A percentile compares a stretch with the other conserved stretches of the same genome.
These are phyloP conservation scores for Eolophus roseicapilla DNA, from an alignment of 2,113 vertebrate genomes.

Conservation along the genomic window DNA sequence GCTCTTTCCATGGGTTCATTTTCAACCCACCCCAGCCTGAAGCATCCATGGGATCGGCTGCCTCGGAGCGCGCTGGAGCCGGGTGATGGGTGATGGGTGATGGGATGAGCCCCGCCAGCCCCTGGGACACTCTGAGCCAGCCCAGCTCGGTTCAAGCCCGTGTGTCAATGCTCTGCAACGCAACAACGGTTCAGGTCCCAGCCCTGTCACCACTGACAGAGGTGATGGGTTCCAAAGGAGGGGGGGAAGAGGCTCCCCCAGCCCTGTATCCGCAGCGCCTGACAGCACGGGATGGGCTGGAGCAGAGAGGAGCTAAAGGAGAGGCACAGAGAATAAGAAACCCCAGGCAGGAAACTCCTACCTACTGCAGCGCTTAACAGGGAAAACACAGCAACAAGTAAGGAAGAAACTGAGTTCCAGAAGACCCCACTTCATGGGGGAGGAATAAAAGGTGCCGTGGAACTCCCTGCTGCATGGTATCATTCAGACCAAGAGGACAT, in stretches of 20 bases:
- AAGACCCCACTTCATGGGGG: fast-evolving
- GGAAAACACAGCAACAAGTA: fast-evolving
- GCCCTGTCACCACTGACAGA: neutral
- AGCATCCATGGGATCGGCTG: fast-evolving
- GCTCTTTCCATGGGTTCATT: fast-evolving
- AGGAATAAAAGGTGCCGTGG: neutral
- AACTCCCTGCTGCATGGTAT: neutral
- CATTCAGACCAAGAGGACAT: neutral
- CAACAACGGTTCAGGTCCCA: neutral
- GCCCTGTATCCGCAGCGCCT: fast-evolving
- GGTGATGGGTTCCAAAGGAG: neutral
- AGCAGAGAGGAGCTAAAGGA: neutral
- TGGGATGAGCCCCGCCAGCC: neutral
- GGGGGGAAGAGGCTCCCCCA: neutral
- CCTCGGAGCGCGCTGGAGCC: neutral
- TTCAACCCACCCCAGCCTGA: neutral
- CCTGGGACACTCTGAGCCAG: neutral
- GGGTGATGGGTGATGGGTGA: neutral
- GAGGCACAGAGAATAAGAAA: neutral
- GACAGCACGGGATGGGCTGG: neutral
- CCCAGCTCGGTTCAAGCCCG: fast-evolving
- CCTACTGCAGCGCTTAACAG: fast-evolving
- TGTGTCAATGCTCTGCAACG: neutral
- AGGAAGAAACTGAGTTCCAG: neutral
- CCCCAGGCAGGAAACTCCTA: neutral